Percentiles rank a stretch among this genome's conserved stretches.
Evolutionary conservation across 2,113 vertebrate genomes (phyloP).

Genomic region (Crypturellus undulatus): DNA sequence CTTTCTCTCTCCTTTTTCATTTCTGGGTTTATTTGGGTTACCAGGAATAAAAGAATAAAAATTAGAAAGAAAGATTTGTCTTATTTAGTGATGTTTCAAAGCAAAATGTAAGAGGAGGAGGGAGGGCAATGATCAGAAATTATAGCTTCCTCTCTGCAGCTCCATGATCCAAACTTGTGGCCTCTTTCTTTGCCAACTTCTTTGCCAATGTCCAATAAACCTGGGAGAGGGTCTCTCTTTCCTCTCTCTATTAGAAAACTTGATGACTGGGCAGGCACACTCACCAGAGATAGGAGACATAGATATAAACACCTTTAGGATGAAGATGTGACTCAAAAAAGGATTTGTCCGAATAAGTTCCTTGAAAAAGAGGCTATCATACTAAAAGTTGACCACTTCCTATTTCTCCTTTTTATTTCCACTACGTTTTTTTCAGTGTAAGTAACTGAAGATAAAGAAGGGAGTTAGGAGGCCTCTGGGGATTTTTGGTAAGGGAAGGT

Average conservation of each 20-base stretch:
- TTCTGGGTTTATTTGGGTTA: not conserved
- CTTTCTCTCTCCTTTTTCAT: not conserved
- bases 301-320: not conserved
- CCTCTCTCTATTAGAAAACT: not conserved
- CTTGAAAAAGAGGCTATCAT: not conserved
- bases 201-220: not conserved
- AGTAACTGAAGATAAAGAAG: not conserved
- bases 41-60: not conserved
- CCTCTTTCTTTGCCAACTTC: not conserved
- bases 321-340: not conserved
- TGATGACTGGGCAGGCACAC: not conserved
- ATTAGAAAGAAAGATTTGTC: not conserved
- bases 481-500: not conserved
- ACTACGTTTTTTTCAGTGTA: not conserved
- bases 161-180: fast-evolving
- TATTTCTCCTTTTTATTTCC: not conserved
- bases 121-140: not conserved
- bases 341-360: not conserved
- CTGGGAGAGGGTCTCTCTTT: not conserved
- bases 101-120: not conserved
- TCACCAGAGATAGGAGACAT: fast-evolving
- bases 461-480: not conserved
- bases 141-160: not conserved
- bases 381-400: not conserved
- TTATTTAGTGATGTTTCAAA: not conserved